phyloP scores from a whole-genome alignment of 1,140 invertebrate genomes.

The Chymomyza costata region DNA sequence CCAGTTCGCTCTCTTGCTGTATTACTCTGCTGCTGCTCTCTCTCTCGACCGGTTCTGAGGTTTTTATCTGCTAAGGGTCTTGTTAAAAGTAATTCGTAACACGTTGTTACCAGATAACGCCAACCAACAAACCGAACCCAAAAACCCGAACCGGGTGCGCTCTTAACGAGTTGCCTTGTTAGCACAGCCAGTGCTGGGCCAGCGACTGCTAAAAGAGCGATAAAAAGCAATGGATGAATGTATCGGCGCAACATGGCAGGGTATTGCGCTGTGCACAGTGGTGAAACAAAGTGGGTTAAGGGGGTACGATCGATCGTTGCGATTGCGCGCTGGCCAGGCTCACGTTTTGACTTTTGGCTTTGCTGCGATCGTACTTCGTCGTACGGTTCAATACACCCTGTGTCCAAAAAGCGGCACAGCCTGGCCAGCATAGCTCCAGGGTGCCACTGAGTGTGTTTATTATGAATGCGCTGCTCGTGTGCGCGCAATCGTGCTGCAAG shows the following conservation, averaged over 20 bases:
- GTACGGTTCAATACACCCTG: constrained; percentile 60
- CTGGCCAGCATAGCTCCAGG: constrained; percentile 49
- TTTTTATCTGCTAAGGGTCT: constrained; percentile 75
- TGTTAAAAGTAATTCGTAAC: constrained; percentile 76
- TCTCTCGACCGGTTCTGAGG: constrained; percentile 56
- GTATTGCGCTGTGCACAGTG: constrained; percentile 14
- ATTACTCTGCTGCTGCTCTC: constrained; percentile 10
- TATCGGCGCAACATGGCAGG: constrained; percentile 14
- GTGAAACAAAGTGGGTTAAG: not conserved
- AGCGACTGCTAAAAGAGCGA: constrained; percentile 66
- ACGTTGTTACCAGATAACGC: constrained; percentile 75
- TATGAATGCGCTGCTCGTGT: constrained; percentile 1
- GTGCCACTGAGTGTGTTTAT: constrained; percentile 34
- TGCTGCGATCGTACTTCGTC: constrained; percentile 6
- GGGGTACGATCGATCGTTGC: not conserved
- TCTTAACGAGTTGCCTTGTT: constrained; percentile 54
- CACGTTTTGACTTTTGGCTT: constrained; percentile 73
- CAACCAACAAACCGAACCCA: constrained; percentile 2
- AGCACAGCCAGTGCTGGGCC: constrained; percentile 45
- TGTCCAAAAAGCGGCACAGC: too few relatives aligned
- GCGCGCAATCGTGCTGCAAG: not conserved
- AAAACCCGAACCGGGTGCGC: not conserved
- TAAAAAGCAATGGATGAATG: constrained; percentile 36
- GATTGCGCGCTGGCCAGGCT: constrained; percentile 50
- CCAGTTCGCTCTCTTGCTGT: constrained; percentile 17